Conservation (phyloP, 2,113 vertebrate genomes). For the Erythrolamprus reginae region DNA sequence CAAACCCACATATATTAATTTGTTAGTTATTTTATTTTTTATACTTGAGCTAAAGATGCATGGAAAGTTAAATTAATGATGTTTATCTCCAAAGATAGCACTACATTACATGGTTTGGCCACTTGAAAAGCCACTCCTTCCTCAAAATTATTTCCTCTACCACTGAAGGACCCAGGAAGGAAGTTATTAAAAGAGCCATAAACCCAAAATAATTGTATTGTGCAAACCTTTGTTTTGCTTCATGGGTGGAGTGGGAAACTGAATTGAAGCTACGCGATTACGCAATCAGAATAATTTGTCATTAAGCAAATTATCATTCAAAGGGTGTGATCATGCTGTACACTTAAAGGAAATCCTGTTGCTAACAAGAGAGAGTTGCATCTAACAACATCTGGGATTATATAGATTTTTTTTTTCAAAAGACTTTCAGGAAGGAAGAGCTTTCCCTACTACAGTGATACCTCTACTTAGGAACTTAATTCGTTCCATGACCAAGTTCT, state of each 20-base stretch:
- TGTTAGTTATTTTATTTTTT: background rate
- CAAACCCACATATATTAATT: background rate
- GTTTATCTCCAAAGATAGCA: background rate
- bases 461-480: too few species aligned
- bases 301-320: constrained; percentile 6
- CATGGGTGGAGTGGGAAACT: constrained; percentile 1
- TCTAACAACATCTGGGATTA: background rate
- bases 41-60: background rate
- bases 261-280: background rate
- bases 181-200: background rate
- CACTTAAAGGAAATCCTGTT: background rate
- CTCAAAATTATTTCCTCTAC: background rate
- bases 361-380: background rate
- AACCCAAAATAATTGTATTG: background rate
- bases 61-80: background rate
- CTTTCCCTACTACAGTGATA: background rate
- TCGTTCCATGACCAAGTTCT: too few species aligned
- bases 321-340: background rate
- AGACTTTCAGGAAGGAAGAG: background rate
- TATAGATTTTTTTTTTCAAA: background rate
- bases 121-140: background rate
- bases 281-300: background rate
- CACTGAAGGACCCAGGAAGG: background rate
- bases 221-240: background rate
- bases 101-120: background rate